Base-by-base conservation (phyloP, 2,888 invertebrate species). In the Nemotelus pantherinus region DNA sequence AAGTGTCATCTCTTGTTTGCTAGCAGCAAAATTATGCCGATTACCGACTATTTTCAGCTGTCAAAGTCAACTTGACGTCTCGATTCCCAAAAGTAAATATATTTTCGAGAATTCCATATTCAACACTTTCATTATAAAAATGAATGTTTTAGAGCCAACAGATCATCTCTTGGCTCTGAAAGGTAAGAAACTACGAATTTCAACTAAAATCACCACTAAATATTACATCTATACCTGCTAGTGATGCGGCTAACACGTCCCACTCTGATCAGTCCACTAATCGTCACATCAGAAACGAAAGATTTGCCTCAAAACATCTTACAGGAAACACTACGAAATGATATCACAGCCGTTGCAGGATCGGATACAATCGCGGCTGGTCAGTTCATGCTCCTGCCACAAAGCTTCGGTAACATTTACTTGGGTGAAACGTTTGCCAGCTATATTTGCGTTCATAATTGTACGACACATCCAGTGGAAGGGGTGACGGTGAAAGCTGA, bases 401-500 rank as follows among this genome's bases (percentile, higher is more conserved):
- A 98, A 88, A 97, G 95, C 86, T 98, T 99, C 88, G 98, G 98
- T 3, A 98, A 97, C 85, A 98, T 99, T 83, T 99, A 98, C 86
- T 89, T 99, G 65, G 99, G 98, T 39, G 99, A 99, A 90, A 98
- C 97, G 10, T 99, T 99, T 88, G 95, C 98, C 2, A 97, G 98
- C 86, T 98, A 98, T 85, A 93, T 99, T 79, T 97, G 97, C 88
- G 95, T 99, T 76, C 97, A 98, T 85, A 99, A 99, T 89, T 97
- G 98, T 87, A 96, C 97, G 67, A 91, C 91, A 80, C 93, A 95
- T 85, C 88, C 91, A 10, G 96, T 87, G 2, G 86, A 87, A 43
- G 85, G 85, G 2, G 86, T 87, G 4, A 86, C 85, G 0, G 86
- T 86, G 5, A 86, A 95, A 92, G 96, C 97, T 79, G 97, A 98